These are phyloP conservation scores for Ceramica pisi DNA, from an alignment of 2,888 invertebrate species.

Conservation along the genomic window DNA sequence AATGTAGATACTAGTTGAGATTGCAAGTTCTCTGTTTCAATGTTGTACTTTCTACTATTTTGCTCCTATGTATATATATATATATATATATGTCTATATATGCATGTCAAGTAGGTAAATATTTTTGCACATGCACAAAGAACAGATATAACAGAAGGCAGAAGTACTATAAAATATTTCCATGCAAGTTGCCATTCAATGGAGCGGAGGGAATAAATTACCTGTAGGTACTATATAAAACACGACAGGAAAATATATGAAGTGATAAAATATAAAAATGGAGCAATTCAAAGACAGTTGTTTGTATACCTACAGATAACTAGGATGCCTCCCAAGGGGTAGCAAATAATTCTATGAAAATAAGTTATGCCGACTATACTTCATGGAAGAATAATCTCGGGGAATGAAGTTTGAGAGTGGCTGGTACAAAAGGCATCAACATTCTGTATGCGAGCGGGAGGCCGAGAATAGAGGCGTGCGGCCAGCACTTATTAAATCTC, in stretches of 20 bases:
- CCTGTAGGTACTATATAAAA: slow-evolving; percentile 53
- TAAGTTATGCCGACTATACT: slow-evolving; percentile 78
- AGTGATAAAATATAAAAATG: slow-evolving; percentile 64
- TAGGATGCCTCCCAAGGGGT: slow-evolving; percentile 53
- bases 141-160: slow-evolving; percentile 34
- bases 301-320: slow-evolving; percentile 61
- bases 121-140: slow-evolving; percentile 28
- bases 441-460: slow-evolving; percentile 63
- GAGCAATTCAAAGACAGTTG: slow-evolving; percentile 59
- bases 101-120: not conserved
- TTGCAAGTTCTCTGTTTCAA: no score
- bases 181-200: slow-evolving; percentile 48
- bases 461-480: slow-evolving; percentile 51
- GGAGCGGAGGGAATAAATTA: slow-evolving; percentile 45
- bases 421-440: slow-evolving; percentile 78
- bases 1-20: no score
- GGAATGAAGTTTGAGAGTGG: slow-evolving; percentile 73
- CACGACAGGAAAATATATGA: slow-evolving; percentile 58
- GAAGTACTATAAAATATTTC: slow-evolving; percentile 35
- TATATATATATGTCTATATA: no score
- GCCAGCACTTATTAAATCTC: slow-evolving; percentile 77
- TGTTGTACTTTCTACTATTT: no score
- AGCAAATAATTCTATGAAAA: slow-evolving; percentile 76
- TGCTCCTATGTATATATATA: no score
- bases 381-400: slow-evolving; percentile 74